Evolutionary conservation across 1,140 invertebrate genomes (phyloP).

Genomic region (Aphelenchoides avenae): DNA sequence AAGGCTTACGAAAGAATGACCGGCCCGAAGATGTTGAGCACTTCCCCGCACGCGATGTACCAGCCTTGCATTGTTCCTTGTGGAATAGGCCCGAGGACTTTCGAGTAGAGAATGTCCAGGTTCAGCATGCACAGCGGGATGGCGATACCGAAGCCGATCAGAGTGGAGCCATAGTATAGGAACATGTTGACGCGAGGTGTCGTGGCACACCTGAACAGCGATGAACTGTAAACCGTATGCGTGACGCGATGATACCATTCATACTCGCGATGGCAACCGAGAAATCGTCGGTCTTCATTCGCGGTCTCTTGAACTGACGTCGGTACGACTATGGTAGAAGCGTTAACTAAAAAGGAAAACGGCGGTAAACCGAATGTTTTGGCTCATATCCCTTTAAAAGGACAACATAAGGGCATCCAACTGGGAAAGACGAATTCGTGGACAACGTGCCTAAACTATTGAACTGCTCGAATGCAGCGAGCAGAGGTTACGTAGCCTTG

Average conservation of each 20-base stretch:
- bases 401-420: too few relatives aligned
- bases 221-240: too few relatives aligned
- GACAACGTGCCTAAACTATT: too few relatives aligned
- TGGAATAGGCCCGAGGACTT: slow-evolving; percentile 14
- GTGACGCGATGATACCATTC: too few relatives aligned
- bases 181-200: slow-evolving; percentile 20
- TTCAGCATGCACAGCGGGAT: slow-evolving; percentile 20
- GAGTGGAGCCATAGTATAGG: background rate
- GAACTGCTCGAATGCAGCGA: too few relatives aligned
- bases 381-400: too few relatives aligned
- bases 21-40: slow-evolving; percentile 22
- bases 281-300: background rate
- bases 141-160: slow-evolving; percentile 6
- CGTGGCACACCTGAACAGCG: slow-evolving; percentile 23
- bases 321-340: too few relatives aligned
- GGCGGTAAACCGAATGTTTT: too few relatives aligned
- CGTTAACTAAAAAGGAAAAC: too few relatives aligned
- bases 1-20: slow-evolving; percentile 22
- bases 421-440: too few relatives aligned
- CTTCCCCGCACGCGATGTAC: slow-evolving; percentile 14
- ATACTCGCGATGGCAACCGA: slow-evolving; percentile 21
- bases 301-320: too few relatives aligned
- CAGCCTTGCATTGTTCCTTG: slow-evolving; percentile 29
- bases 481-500: too few relatives aligned
- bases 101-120: slow-evolving; percentile 20